Evolutionary conservation across 2,797 vertebrate species (phyloP).

Genomic region (Serranus cabrilla): DNA sequence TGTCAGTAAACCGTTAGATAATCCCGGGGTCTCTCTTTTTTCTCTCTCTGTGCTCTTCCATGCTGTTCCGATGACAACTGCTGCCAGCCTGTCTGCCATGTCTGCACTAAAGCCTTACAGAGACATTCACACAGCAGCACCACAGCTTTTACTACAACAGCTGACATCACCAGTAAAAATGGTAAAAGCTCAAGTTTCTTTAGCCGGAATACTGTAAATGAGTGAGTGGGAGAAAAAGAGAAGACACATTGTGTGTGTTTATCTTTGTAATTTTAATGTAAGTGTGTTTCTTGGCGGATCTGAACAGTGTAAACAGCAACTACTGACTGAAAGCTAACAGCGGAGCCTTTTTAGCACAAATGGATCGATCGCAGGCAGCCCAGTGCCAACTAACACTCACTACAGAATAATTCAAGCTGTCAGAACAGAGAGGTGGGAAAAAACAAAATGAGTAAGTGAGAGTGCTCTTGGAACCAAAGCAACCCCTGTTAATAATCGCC

Average conservation of each 20-base stretch:
- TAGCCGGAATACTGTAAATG: neutral
- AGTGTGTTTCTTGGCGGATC: slow-evolving; percentile 3
- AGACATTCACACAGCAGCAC: slow-evolving; percentile 38
- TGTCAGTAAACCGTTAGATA: slow-evolving; percentile 84
- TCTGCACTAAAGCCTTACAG: slow-evolving; percentile 16
- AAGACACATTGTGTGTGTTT: neutral
- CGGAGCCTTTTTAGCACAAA: slow-evolving; percentile 7
- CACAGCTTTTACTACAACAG: slow-evolving; percentile 27
- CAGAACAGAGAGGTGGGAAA: slow-evolving; percentile 4
- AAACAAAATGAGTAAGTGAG: neutral
- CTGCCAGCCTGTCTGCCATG: slow-evolving; percentile 65
- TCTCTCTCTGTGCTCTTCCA: slow-evolving; percentile 40
- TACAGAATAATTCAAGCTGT: slow-evolving; percentile 10
- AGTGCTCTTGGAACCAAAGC: neutral
- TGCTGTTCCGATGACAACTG: slow-evolving; percentile 66
- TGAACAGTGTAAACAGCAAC: slow-evolving; percentile 27
- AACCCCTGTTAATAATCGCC: slow-evolving; percentile 39
- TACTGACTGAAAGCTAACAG: slow-evolving; percentile 14
- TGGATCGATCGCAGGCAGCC: slow-evolving; percentile 15
- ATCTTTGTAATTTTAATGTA: neutral
- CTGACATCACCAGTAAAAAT: slow-evolving; percentile 36
- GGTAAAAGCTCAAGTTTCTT: slow-evolving; percentile 31
- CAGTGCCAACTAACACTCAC: slow-evolving; percentile 11
- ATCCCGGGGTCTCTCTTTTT: slow-evolving; percentile 73
- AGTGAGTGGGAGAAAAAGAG: neutral